Conservation (phyloP, 2,113 vertebrate species). For the Semnornis frantzii region DNA sequence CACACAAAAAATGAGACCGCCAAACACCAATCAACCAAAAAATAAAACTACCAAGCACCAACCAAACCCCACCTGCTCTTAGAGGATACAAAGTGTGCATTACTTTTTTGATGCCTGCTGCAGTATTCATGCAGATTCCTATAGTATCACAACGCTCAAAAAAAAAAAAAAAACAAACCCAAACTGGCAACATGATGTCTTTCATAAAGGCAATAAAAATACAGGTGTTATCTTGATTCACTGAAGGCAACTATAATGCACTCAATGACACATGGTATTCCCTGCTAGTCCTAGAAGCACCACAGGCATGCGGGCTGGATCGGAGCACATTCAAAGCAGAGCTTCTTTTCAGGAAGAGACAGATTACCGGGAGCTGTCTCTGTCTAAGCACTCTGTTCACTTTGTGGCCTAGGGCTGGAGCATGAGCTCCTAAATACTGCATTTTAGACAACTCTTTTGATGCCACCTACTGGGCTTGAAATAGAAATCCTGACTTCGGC, state of each 20-base stretch:
- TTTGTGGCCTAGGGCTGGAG: neutral
- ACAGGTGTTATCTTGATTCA: neutral
- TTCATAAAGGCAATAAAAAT: neutral
- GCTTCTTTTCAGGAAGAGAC: neutral
- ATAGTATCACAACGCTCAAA: neutral
- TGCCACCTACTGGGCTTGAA: slow-evolving; percentile 55
- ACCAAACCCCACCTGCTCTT: neutral
- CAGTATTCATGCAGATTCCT: neutral
- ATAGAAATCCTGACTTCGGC: neutral
- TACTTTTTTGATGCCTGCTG: neutral
- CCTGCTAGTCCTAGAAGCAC: neutral
- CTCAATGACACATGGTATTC: neutral
- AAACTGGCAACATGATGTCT: neutral
- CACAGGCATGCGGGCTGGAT: neutral
- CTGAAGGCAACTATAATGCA: neutral
- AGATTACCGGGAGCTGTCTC: neutral
- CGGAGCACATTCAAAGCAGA: neutral
- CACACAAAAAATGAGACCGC: too few species aligned
- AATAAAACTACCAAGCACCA: too few species aligned
- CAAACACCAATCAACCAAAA: too few species aligned
- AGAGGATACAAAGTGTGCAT: neutral
- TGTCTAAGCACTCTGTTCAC: neutral
- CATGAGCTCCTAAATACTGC: neutral
- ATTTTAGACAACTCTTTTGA: neutral
- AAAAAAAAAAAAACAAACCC: neutral